Conservation (phyloP, 2,797 vertebrate species). For the Clarias laeviceps region DNA sequence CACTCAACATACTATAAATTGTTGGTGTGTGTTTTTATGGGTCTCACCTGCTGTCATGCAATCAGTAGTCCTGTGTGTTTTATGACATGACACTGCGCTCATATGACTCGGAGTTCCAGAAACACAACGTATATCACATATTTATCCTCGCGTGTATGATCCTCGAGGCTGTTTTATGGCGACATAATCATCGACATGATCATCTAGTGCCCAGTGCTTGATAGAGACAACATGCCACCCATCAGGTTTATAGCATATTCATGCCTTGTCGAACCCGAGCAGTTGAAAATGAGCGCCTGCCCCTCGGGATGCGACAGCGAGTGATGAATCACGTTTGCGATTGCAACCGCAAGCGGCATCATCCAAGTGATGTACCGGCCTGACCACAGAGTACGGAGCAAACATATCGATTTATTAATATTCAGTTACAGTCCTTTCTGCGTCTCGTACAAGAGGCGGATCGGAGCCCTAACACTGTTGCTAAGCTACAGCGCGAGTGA, state of each 20-base stretch:
- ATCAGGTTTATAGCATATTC: slow-evolving; percentile 2
- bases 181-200: neutral
- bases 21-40: neutral
- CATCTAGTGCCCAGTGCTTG: neutral
- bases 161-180: neutral
- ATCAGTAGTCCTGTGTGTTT: neutral
- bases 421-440: slow-evolving; percentile 46
- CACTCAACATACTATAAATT: neutral
- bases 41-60: neutral
- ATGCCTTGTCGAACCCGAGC: neutral
- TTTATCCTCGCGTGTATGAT: neutral
- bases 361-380: slow-evolving; percentile 21
- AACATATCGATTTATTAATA: slow-evolving; percentile 49
- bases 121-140: neutral
- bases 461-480: slow-evolving; percentile 44
- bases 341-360: neutral
- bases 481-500: slow-evolving; percentile 55
- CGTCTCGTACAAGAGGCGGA: slow-evolving; percentile 4
- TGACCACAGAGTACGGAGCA: slow-evolving; percentile 21
- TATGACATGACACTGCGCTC: neutral
- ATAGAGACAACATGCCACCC: too few relatives aligned
- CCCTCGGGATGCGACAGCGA: neutral
- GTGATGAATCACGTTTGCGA: slow-evolving; percentile 23
- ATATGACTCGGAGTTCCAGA: neutral
- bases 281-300: neutral